These are phyloP conservation scores for Drosophila prosaltans DNA, from an alignment of 1,140 invertebrate species.

Conservation along the genomic window DNA sequence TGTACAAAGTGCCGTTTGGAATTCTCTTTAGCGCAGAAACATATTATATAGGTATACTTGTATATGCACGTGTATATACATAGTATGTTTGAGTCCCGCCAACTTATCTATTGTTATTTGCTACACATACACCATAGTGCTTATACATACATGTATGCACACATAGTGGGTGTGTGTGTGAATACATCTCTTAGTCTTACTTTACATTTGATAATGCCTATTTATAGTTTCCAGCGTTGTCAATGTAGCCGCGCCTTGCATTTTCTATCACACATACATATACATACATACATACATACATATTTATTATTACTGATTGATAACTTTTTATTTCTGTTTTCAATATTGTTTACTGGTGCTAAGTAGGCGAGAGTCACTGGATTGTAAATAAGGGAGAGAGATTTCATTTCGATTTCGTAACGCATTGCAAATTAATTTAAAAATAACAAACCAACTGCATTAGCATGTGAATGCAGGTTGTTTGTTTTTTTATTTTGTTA, in stretches of 20 bases:
- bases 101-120: conserved; percentile 27
- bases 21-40: background rate
- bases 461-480: conserved; percentile 57
- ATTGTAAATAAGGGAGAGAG: conserved; percentile 28
- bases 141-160: background rate
- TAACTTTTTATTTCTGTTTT: conserved; percentile 38
- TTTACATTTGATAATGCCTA: conserved; percentile 67
- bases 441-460: conserved; percentile 45
- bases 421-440: conserved; percentile 42
- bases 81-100: conserved; percentile 6
- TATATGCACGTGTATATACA: too few species aligned
- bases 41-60: background rate
- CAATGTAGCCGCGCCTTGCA: conserved; percentile 47
- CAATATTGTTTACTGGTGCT: conserved; percentile 23
- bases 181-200: conserved; percentile 25
- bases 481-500: conserved; percentile 22
- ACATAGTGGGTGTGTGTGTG: too few species aligned
- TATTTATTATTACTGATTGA: conserved; percentile 43
- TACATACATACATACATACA: background rate
- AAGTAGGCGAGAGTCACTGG: conserved; percentile 31
- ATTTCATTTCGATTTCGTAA: conserved; percentile 54
- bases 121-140: background rate
- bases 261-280: conserved; percentile 33
- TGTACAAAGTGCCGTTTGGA: background rate
- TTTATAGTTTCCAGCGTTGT: conserved; percentile 50